Evolutionary conservation across 2,888 invertebrate species (phyloP), one percentile per base, ranked within the genome.

Genomic region (Drosophila paramelanica): DNA sequence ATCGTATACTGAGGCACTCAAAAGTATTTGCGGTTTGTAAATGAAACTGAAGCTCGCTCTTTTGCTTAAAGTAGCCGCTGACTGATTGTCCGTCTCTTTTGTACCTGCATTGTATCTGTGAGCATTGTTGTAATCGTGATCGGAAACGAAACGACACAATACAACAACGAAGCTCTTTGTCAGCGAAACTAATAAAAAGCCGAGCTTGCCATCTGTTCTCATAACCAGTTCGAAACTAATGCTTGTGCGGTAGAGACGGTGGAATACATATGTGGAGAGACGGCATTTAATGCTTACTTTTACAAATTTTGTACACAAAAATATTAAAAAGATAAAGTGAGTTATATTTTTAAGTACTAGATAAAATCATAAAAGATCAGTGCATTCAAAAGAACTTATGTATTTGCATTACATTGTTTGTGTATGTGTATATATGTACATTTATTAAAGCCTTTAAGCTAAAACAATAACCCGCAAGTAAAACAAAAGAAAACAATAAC

Each of bases 131-230:
- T 85, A 79, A 81, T 75, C 52, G 33, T 33, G 47, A 50, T 41
- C 52, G 64, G 64, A 58, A 67, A 47, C 60, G 57, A 47, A 45
- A 56, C 49, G 50, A 58, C 27, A 39, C 49, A 50, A 53, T 52
- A 67, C 50, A 80, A 90, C 90, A 90, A 90, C 84, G 82, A 84
- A 69, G 66, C 73, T 82, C 89, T 86, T 90, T 90, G 90, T 90
- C 79, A 78, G 75, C 79, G 76, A 78, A 90, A 89, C 75, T 90
- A 79, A 90, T 90, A 90, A 90, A 90, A 90, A 90, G 90, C 89
- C 86, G 70, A 77, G 74, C 68, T 73, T 50, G 57, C 57, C 79
- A 88, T 85, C 82, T 89, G 88, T 89, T 90, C 85, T 89, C 86
- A 90, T 78, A 81, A 82, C 81, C 89, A 90, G 90, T 90, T 89